Percentiles rank a stretch among this genome's conserved stretches.
phyloP scores from a whole-genome alignment of 2,888 invertebrate species.

The Caenorhabditis imperialis region DNA sequence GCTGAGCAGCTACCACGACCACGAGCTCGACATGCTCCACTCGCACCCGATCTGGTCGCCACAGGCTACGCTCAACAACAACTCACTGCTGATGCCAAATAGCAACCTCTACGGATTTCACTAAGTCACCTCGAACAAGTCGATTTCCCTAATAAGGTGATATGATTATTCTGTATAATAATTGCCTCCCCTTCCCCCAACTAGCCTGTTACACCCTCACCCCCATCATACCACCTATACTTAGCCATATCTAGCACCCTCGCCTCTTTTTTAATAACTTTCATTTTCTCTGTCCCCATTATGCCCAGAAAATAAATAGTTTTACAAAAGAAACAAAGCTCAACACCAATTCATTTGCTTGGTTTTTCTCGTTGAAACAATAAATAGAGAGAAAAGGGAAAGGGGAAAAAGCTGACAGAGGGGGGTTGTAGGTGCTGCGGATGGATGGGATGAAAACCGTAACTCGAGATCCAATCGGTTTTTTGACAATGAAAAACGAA shows the following conservation, averaged over 20 bases:
- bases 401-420: conserved; percentile 10
- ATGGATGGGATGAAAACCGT: conserved; percentile 55
- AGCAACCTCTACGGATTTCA: conserved; percentile 9
- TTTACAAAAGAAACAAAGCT: conserved; percentile 1
- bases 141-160: conserved; percentile 24
- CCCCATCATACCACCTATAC: neutral
- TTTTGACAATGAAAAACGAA: conserved; percentile 2
- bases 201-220: no score
- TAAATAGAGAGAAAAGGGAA: conserved; percentile 12
- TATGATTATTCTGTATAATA: conserved; percentile 29
- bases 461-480: conserved; percentile 58
- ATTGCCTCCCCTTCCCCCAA: neutral
- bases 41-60: conserved; percentile 50
- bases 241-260: neutral
- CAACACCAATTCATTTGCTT: conserved; percentile 36
- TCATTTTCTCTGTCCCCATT: no score
- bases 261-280: neutral
- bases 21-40: conserved; percentile 44
- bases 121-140: neutral
- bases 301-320: no score
- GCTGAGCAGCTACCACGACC: conserved; percentile 6
- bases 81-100: neutral
- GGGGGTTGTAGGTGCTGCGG: conserved; percentile 17
- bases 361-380: neutral
- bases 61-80: conserved; percentile 10